Evolutionary conservation across 2,888 invertebrate genomes (phyloP).

Genomic region (Lasius fuliginosus): DNA sequence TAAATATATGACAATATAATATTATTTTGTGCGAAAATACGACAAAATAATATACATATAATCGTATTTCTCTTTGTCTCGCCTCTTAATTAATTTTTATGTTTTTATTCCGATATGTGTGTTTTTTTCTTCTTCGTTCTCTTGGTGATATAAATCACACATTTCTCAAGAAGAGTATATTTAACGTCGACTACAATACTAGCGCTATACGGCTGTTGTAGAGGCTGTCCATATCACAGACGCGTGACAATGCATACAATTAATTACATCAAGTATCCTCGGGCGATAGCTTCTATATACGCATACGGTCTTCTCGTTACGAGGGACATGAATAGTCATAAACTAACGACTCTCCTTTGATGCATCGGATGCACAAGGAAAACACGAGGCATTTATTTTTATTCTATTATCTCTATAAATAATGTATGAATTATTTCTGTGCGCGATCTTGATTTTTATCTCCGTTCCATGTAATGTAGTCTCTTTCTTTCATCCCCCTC

Average conservation of each 20-base stretch:
- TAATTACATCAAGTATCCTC: conserved; percentile 80
- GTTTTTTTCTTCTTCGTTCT: no score
- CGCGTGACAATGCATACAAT: conserved; percentile 76
- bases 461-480: neutral
- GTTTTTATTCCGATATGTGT: neutral
- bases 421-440: neutral
- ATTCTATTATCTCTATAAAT: neutral
- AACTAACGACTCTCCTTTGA: conserved; percentile 24
- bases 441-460: neutral
- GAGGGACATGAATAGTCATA: conserved; percentile 47
- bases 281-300: conserved; percentile 15
- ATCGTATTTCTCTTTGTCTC: neutral
- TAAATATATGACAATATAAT: neutral
- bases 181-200: neutral
- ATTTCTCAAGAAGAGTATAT: conserved; percentile 5
- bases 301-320: conserved; percentile 42
- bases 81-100: neutral
- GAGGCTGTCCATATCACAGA: conserved; percentile 55
- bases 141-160: neutral
- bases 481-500: neutral
- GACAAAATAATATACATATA: neutral
- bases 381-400: neutral
- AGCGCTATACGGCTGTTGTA: neutral
- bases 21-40: neutral
- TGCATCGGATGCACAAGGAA: neutral